Conservation (phyloP, 2,888 invertebrate species). For the Parthenolecanium corni region DNA sequence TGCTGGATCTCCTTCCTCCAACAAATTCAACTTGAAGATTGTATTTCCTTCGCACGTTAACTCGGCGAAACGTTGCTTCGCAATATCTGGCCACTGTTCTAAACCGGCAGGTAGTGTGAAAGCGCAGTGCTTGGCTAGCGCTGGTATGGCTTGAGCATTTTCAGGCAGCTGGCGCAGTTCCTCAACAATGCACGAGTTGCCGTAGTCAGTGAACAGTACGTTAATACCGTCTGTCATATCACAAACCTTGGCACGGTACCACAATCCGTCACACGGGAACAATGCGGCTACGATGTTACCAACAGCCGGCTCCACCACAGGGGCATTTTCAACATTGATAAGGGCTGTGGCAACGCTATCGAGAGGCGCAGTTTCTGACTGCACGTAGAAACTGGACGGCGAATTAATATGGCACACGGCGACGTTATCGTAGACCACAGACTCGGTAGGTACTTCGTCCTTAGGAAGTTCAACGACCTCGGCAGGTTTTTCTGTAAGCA, state of each 20-base stretch:
- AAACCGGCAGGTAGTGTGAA: conserved; percentile 40
- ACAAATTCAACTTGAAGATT: not conserved
- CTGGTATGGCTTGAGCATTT: conserved; percentile 46
- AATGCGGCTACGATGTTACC: conserved; percentile 50
- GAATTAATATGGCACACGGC: conserved; percentile 16
- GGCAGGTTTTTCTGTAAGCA: not conserved
- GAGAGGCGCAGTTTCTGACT: conserved; percentile 36
- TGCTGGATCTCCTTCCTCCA: conserved; percentile 22
- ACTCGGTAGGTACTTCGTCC: not conserved
- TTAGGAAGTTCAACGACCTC: not conserved
- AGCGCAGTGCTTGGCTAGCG: conserved; percentile 42
- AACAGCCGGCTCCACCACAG: not conserved
- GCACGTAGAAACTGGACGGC: conserved; percentile 37
- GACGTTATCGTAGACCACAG: not conserved
- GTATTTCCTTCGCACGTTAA: conserved; percentile 9
- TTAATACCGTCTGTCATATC: conserved; percentile 47
- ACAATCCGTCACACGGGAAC: conserved; percentile 52
- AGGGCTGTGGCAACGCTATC: not conserved
- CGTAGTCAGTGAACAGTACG: conserved; percentile 58
- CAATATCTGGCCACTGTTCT: conserved; percentile 11
- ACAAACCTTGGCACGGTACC: conserved; percentile 55
- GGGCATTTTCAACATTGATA: not conserved
- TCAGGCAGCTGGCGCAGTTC: conserved; percentile 51
- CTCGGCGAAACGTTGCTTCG: conserved; percentile 11
- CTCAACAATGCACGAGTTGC: conserved; percentile 51